These are phyloP conservation scores for Phocides pigmalion DNA, from an alignment of 1,140 invertebrate genomes.

Conservation along the genomic window DNA sequence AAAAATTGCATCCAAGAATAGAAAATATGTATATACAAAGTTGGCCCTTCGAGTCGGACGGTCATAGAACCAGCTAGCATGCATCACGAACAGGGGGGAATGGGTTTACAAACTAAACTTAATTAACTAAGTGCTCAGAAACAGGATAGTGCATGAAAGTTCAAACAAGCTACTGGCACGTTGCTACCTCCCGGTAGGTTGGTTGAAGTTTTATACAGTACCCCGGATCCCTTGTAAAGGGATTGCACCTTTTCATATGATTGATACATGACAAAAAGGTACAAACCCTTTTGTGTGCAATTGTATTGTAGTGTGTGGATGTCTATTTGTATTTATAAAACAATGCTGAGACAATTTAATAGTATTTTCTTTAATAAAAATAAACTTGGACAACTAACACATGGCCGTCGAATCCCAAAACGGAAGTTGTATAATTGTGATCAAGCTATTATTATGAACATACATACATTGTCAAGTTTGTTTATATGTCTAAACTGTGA, in stretches of 20 bases:
- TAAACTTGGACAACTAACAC: too few species aligned
- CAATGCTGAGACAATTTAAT: too few species aligned
- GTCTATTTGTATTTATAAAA: too few species aligned
- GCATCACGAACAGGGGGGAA: background rate
- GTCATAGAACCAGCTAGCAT: background rate
- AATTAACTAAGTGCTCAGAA: conserved; percentile 5
- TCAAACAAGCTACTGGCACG: conserved; percentile 63
- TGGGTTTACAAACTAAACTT: background rate
- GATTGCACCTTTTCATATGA: background rate
- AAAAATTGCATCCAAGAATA: background rate
- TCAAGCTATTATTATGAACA: too few species aligned
- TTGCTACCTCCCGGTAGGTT: conserved; percentile 57
- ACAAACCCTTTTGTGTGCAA: background rate
- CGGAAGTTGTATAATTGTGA: too few species aligned
- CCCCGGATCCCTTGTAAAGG: background rate
- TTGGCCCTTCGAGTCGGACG: conserved; percentile 12
- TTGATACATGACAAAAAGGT: background rate
- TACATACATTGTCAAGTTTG: too few species aligned
- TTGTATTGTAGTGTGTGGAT: conserved; percentile 8
- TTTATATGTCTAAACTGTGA: too few species aligned
- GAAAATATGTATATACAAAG: background rate
- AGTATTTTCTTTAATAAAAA: too few species aligned
- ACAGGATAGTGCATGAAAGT: conserved; percentile 55
- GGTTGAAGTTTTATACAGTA: conserved; percentile 57
- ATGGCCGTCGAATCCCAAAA: too few species aligned